These are phyloP conservation scores for Triplophysa siluroides DNA, from an alignment of 2,113 vertebrate species.

Conservation along the genomic window DNA sequence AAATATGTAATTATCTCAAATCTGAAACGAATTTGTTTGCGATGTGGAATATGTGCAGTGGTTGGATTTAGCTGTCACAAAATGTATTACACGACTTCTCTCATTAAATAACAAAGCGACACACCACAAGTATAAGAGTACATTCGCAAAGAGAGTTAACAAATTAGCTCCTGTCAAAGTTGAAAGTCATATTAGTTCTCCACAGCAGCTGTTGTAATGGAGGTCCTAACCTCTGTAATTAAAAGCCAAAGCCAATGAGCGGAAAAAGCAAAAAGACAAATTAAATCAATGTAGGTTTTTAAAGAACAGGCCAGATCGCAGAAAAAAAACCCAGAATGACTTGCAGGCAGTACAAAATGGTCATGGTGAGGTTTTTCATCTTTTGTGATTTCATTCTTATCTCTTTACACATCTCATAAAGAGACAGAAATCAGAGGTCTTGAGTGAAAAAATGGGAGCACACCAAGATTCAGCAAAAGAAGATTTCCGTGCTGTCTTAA, in stretches of 20 bases:
- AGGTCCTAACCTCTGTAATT: slow-evolving; percentile 26
- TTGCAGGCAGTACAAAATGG: neutral
- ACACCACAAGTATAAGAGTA: neutral
- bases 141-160: neutral
- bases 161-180: slow-evolving; percentile 6
- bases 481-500: neutral
- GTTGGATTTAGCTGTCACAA: neutral
- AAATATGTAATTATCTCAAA: neutral
- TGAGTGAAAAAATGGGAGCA: slow-evolving; percentile 29
- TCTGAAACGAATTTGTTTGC: neutral
- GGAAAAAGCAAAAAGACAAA: neutral
- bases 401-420: neutral
- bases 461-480: neutral
- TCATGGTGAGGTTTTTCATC: neutral
- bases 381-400: neutral
- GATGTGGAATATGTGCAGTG: neutral
- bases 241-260: neutral
- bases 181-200: slow-evolving; percentile 7
- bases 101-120: neutral
- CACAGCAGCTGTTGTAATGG: slow-evolving; percentile 20
- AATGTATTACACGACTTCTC: neutral
- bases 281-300: neutral
- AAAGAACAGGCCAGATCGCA: neutral
- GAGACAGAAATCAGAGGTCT: slow-evolving; percentile 8
- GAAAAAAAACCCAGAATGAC: neutral